These are phyloP conservation scores for Chaetogeoica ovagalla DNA, from an alignment of 2,888 invertebrate species.

Conservation along the genomic window DNA sequence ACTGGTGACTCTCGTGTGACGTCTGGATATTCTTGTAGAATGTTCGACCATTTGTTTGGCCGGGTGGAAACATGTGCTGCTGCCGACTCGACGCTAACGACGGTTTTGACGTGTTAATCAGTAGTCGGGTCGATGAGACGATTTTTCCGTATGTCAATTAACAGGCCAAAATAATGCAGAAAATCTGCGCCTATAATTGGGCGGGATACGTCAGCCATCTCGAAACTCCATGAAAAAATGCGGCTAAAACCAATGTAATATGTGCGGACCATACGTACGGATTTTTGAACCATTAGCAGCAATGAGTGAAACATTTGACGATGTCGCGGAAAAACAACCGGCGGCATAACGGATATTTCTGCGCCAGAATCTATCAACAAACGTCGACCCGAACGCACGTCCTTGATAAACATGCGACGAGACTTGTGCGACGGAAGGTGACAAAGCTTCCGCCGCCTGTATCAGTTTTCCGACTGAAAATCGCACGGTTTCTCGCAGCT, in stretches of 20 bases:
- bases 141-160: slow-evolving; percentile 3
- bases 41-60: background rate
- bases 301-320: slow-evolving; percentile 40
- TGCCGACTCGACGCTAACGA: too few species aligned
- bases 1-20: background rate
- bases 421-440: background rate
- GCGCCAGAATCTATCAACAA: slow-evolving; percentile 58
- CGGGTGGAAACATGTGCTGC: background rate
- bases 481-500: background rate
- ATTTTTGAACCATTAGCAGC: slow-evolving; percentile 2
- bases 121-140: background rate
- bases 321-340: accelerated
- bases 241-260: background rate
- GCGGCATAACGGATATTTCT: slow-evolving; percentile 58
- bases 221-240: slow-evolving; percentile 37
- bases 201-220: slow-evolving; percentile 39
- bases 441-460: background rate
- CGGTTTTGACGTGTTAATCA: background rate
- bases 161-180: slow-evolving; percentile 27
- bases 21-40: background rate
- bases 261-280: background rate
- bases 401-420: slow-evolving; percentile 2
- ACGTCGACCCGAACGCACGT: background rate
- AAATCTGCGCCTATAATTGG: slow-evolving; percentile 51
- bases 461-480: background rate